A percentile compares a stretch with the other conserved stretches of the same genome.
Evolutionary conservation across 2,888 invertebrate species (phyloP).

Genomic region (Sicus ferrugineus): DNA sequence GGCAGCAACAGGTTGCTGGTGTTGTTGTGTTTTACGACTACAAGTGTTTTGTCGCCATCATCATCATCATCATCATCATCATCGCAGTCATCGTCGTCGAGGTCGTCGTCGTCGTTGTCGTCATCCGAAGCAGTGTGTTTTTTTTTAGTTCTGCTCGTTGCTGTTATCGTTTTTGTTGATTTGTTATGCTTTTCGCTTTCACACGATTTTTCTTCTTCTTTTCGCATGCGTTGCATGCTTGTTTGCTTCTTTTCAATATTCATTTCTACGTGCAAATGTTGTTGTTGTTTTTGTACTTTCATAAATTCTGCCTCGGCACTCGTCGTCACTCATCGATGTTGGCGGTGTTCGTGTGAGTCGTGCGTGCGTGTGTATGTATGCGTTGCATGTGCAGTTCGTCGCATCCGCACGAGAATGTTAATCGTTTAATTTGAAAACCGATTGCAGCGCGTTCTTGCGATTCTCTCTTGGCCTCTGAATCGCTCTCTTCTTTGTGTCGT

Average conservation of each 20-base stretch:
- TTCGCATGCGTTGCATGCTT: not conserved
- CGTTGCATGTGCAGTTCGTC: not conserved
- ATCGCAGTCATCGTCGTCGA: slow-evolving; percentile 1
- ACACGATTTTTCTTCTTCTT: slow-evolving; percentile 20
- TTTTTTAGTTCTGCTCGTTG: slow-evolving; percentile 16
- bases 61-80: not conserved
- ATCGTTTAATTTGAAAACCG: no score
- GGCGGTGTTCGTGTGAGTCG: not conserved
- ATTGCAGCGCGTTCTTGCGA: not conserved
- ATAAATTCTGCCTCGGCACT: slow-evolving; percentile 22
- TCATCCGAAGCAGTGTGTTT: not conserved
- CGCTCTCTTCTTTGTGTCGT: not conserved
- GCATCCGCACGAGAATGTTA: no score
- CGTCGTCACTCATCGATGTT: slow-evolving; percentile 25
- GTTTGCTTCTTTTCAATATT: not conserved
- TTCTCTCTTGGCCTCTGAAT: not conserved
- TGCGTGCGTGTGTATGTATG: not conserved
- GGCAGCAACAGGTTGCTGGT: slow-evolving; percentile 22
- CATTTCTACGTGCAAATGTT: slow-evolving; percentile 11
- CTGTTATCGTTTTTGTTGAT: slow-evolving; percentile 36
- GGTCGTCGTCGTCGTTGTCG: slow-evolving; percentile 6
- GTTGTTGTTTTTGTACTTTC: slow-evolving; percentile 8
- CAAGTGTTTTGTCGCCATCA: slow-evolving; percentile 7
- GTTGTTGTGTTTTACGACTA: slow-evolving; percentile 3
- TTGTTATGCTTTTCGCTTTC: slow-evolving; percentile 32